Conservation (phyloP, 2,888 invertebrate species). For the Caenorhabditis sp. region DNA sequence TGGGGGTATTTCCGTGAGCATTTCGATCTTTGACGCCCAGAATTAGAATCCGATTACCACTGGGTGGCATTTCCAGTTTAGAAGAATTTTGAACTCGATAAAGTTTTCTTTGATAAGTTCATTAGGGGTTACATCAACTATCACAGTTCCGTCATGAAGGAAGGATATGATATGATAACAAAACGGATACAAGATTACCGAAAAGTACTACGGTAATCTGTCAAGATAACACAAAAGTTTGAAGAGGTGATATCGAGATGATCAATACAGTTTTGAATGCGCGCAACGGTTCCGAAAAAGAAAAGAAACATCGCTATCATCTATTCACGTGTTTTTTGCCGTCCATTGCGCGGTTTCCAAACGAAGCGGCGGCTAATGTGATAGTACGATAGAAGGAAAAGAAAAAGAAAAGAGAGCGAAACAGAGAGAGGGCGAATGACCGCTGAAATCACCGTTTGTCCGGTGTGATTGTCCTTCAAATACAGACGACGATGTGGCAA, state of each 20-base stretch:
- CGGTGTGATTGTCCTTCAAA: slow-evolving; percentile 21
- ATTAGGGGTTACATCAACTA: too few species aligned
- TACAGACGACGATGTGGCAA: neutral
- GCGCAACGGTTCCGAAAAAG: slow-evolving; percentile 6
- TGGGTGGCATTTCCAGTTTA: slow-evolving; percentile 24
- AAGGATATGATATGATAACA: too few species aligned
- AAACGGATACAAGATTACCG: too few species aligned
- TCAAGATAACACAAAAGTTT: neutral
- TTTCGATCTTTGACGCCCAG: slow-evolving; percentile 44
- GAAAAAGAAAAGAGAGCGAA: too few species aligned
- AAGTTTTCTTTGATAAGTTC: too few species aligned
- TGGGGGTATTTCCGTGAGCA: slow-evolving; percentile 14
- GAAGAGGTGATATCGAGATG: neutral
- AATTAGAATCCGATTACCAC: slow-evolving; percentile 17
- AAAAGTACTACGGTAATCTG: too few species aligned
- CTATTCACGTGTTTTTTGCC: slow-evolving; percentile 27
- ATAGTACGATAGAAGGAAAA: slow-evolving; percentile 11
- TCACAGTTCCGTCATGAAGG: too few species aligned
- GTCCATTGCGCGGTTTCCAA: slow-evolving; percentile 2
- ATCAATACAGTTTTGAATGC: neutral
- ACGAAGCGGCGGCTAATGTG: slow-evolving; percentile 12
- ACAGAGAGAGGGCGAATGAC: slow-evolving; percentile 8
- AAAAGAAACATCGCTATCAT: slow-evolving; percentile 20
- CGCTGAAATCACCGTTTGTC: slow-evolving; percentile 6
- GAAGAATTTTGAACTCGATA: neutral